Conservation (phyloP, 2,888 invertebrate species). For the Drosophila mimetica region DNA sequence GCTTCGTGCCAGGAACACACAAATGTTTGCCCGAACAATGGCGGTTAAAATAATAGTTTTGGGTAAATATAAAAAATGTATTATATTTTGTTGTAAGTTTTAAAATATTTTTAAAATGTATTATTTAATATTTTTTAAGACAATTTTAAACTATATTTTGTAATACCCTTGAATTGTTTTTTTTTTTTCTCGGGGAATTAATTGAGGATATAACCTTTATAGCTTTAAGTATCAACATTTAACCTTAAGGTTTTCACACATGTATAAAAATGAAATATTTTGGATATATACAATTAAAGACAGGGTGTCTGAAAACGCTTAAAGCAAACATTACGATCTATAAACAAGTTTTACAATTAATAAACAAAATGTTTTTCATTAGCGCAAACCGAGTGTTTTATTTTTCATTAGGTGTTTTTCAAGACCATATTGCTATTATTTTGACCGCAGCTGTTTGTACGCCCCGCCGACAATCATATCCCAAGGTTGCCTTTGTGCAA, state of each 20-base stretch:
- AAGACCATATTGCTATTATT: constrained; percentile 25
- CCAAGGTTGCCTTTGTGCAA: constrained; percentile 64
- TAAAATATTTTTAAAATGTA: too few species aligned
- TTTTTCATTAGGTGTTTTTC: constrained; percentile 3
- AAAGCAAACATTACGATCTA: constrained; percentile 9
- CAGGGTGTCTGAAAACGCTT: background rate
- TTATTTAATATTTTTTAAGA: too few species aligned
- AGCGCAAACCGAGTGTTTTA: constrained; percentile 1
- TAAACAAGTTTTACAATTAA: constrained; percentile 31
- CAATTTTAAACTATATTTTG: too few species aligned
- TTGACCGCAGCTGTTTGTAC: constrained; percentile 27
- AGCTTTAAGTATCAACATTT: too few species aligned
- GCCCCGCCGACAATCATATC: constrained; percentile 16
- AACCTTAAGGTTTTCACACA: too few species aligned
- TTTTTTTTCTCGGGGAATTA: too few species aligned
- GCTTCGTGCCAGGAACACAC: constrained; percentile 23
- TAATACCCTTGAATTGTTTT: too few species aligned
- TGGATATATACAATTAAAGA: background rate
- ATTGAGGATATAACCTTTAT: too few species aligned
- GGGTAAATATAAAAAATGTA: too few species aligned
- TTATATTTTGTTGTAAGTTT: too few species aligned
- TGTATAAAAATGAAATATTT: background rate
- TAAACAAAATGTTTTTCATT: constrained; percentile 18
- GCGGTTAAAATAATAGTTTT: background rate
- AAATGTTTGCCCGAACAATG: constrained; percentile 8